Base-by-base conservation (phyloP, 2,113 vertebrate genomes). In the Nibea albiflora region DNA sequence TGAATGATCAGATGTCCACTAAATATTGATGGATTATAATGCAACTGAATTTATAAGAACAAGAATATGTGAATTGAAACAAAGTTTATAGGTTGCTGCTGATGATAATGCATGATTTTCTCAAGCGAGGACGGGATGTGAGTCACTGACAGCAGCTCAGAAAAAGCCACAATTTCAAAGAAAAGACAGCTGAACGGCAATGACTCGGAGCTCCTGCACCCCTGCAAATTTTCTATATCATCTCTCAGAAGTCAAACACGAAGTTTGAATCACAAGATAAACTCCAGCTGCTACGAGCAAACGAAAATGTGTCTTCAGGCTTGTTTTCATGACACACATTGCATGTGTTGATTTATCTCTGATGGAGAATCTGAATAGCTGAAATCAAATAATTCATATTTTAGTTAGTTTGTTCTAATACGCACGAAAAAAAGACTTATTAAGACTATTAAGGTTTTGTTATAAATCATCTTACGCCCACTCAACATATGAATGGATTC, bases 161-260 rank as follows among this genome's bases (percentile, higher is more conserved):
- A 81, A 81, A 73, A 10, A 74, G 9, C 6, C 5, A 17, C 46
- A 57, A 26, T 17, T n/a, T 53, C 31, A 78, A 77, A 56, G 19
- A 60, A 26, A 53, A 69, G 44, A 68, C 53, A 42, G 17, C 56
- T 71, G 50, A 82, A 12, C 15, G 39, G 9, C 35, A 26, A 47
- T 20, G 9, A 11, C 3, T 74, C 1, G 35, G n/a, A 50, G 4
- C 70, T 70, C 15, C 44, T 4, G 10, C 42, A 46, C 57, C 65
- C 64, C 64, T 66, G 49, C 35, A 74, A 31, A 77, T 42, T 11
- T 35, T 54, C 17, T 70, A 57, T 2, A 0, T 66, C 54, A 76
- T 71, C 11, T 67, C 8, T 52, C 50, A 64, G 42, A 1, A 4
- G 26, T 69, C n/a, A 42, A 73, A 73, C 62, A 24, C 28, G 4